Conservation (phyloP, 2,113 vertebrate genomes). For the Tragulus kanchil region DNA sequence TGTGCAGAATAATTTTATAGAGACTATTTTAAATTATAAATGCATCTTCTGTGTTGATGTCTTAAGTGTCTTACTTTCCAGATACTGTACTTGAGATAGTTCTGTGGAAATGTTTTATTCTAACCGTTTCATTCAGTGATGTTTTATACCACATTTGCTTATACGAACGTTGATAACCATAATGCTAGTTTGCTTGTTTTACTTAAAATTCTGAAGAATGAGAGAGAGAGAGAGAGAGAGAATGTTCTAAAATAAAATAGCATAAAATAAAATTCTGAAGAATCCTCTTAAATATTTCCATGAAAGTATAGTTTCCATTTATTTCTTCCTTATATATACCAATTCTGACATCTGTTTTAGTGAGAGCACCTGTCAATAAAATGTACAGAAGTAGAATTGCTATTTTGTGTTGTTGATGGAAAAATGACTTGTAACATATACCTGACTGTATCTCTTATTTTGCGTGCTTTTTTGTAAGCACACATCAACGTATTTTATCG, state of each 20-base stretch:
- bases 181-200: conserved; percentile 35
- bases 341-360: conserved; percentile 8
- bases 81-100: conserved; percentile 34
- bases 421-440: neutral
- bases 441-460: neutral
- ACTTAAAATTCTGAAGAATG: neutral
- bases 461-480: neutral
- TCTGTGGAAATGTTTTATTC: conserved; percentile 28
- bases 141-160: neutral
- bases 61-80: conserved; percentile 54
- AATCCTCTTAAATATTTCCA: neutral
- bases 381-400: neutral
- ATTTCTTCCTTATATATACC: neutral
- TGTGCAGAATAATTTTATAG: conserved; percentile 23
- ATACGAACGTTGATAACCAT: neutral
- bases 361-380: neutral
- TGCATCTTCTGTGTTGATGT: neutral
- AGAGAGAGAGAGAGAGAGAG: too few species aligned
- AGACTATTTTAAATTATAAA: conserved; percentile 15
- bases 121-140: neutral
- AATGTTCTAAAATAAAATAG: too few species aligned
- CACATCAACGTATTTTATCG: neutral
- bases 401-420: neutral
- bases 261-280: neutral
- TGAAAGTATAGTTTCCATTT: neutral